Base-by-base conservation (phyloP, 2,113 vertebrate species). In the Pachypanchax playfairii region DNA sequence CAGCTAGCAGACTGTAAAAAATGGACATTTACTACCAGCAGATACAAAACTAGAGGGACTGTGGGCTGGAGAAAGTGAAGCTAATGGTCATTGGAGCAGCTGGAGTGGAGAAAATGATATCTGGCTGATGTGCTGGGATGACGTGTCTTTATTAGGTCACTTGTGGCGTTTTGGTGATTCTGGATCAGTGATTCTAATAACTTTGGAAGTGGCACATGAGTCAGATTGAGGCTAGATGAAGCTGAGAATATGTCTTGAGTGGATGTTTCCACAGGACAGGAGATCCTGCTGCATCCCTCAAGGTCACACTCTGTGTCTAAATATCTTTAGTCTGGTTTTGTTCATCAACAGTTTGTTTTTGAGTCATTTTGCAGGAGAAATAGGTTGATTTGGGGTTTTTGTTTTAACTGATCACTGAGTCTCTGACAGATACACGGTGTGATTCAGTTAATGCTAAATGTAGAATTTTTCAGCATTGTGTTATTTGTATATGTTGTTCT, bases 1-100 rank as follows among this genome's bases (percentile, higher is more conserved):
- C 77, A 77, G 33, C 55, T 85, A 73, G 64, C 74, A 79, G 85
- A 88, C 83, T 85, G 84, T 85, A 79, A 83, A 80, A 80, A 51
- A 83, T 75, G 75, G 73, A 77, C 82, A 65, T 79, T 79, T 86
- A 80, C 64, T 72, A 70, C 69, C 46, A 26, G 64, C 38, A 75
- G 60, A 73, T 47, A 68, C 62, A 70, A 65, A 84, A 53, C 73
- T 52, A 4, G 31, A 49, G 46, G 56, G 61, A 73, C 55, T 44
- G 62, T 57, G 68, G 62, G 58, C 42, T 18, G 56, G 43, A 38
- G 31, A 57, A 65, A 51, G 70, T 35, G 49, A 57, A 31, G 78
- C 50, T 54, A 65, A 85, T 83, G 70, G 76, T 84, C 82, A 82
- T 43, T 56, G 59, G 57, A 76, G 68, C 77, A 79, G 83, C 59